phyloP scores from a whole-genome alignment of 2,888 invertebrate species.

The Mythimna vitellina region DNA sequence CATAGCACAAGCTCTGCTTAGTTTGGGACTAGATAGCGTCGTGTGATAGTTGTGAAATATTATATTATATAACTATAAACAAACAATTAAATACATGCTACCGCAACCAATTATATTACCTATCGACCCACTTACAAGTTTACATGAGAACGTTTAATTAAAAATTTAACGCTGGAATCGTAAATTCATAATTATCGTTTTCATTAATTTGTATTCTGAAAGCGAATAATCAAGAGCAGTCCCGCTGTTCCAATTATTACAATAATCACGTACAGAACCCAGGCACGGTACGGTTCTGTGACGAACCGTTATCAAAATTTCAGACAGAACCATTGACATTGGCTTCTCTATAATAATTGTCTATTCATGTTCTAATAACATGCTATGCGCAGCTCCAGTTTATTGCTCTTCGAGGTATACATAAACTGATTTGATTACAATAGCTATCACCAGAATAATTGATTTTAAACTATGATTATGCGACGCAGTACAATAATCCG shows the following conservation, averaged over 20 bases:
- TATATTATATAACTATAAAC: too few species aligned
- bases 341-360: conserved; percentile 45
- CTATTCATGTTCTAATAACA: conserved; percentile 42
- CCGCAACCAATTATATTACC: conserved; percentile 5
- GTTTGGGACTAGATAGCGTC: too few species aligned
- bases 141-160: conserved; percentile 56
- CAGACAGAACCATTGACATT: conserved; percentile 47
- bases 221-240: conserved; percentile 63
- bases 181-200: conserved; percentile 60
- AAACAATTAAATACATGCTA: conserved; percentile 13
- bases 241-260: conserved; percentile 66
- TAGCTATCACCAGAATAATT: background rate
- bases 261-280: conserved; percentile 70
- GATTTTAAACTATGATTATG: conserved; percentile 1
- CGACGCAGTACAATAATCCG: background rate
- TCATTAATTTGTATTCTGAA: conserved; percentile 63
- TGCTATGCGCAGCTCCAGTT: conserved; percentile 4
- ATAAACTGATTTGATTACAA: conserved; percentile 6
- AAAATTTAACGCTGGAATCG: conserved; percentile 36
- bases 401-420: conserved; percentile 22
- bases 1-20: too few species aligned
- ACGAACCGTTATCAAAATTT: conserved; percentile 65
- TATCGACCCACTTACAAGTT: conserved; percentile 38
- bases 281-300: conserved; percentile 50
- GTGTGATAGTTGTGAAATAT: too few species aligned